Base-by-base conservation (phyloP, 2,888 invertebrate genomes). In the Chaitophorus viminalis region DNA sequence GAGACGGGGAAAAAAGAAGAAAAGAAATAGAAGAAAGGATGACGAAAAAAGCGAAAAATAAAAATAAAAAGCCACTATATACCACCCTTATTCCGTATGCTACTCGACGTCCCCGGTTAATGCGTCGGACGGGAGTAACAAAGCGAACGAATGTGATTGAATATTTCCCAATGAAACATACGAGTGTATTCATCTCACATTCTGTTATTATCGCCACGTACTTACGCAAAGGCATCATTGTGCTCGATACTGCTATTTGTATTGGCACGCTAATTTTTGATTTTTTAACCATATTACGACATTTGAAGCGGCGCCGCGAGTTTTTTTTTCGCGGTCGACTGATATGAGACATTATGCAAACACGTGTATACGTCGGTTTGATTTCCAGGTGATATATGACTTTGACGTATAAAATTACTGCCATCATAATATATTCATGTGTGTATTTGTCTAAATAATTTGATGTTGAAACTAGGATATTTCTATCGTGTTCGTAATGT, bases 71-170 rank as follows among this genome's bases (percentile, higher is more conserved):
- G 17, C 25, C 29, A n/a, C 29, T n/a, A n/a, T n/a, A n/a, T n/a
- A n/a, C n/a, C 31, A 46, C 46, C 70, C 82, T 82, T 82, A 82
- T 82, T 72, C 54, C 54, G 72, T 36, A 82, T 52, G 82, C 82
- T 46, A 14, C 31, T 31, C 70, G 31, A 39, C 39, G 9, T 14
- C 79, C 68, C 65, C 70, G n/a, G 46, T 31, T 82, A 82, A 82
- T 52, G 46, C 70, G 46, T 17, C 11, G 29, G 29, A 70, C 25
- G 70, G 8, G 17, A 31, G 68, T 82, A 82, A 82, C 82, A 72
- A 72, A 82, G 25, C 33, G 33, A 72, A 82, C 17, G 33, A 33
- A 54, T 54, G 52, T 82, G 72, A 72, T 82, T 52, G 82, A 72
- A 82, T 82, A 33, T 72, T 72, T 82, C n/a, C 70, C 52, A n/a